Percentiles rank a stretch among this genome's conserved stretches.
phyloP scores from a whole-genome alignment of 2,113 vertebrate species.

The Varanus komodoensis region DNA sequence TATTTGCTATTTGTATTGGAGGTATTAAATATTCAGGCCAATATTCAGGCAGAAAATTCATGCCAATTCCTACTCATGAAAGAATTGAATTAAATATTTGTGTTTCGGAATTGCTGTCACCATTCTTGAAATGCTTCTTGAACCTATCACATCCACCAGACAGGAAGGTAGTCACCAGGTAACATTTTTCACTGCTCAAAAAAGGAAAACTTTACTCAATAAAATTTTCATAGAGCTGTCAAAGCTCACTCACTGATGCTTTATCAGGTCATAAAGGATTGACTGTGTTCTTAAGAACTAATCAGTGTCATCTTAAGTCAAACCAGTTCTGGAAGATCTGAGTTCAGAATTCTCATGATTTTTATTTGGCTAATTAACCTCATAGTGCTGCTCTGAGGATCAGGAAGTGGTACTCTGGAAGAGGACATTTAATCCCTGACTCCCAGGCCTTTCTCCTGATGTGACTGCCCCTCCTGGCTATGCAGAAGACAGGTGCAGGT shows the following conservation, averaged over 20 bases:
- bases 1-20: background rate
- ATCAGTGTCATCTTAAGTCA: background rate
- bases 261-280: background rate
- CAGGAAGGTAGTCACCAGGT: background rate
- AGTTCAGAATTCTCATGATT: background rate
- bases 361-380: background rate
- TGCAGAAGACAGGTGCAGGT: too few relatives aligned
- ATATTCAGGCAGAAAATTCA: background rate
- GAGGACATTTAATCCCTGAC: too few relatives aligned
- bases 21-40: background rate
- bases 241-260: background rate
- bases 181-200: background rate
- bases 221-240: background rate
- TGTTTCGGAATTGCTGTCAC: background rate
- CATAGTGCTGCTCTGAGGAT: background rate
- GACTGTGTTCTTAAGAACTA: background rate
- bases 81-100: background rate
- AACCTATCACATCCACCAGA: background rate
- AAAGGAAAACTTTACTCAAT: background rate
- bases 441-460: too few relatives aligned
- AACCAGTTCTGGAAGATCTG: background rate
- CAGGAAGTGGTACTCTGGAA: too few relatives aligned
- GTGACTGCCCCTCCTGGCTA: too few relatives aligned
- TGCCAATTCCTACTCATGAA: background rate
- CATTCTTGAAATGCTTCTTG: background rate